Base-by-base conservation (phyloP, 2,113 vertebrate species). In the Picathartes gymnocephalus region DNA sequence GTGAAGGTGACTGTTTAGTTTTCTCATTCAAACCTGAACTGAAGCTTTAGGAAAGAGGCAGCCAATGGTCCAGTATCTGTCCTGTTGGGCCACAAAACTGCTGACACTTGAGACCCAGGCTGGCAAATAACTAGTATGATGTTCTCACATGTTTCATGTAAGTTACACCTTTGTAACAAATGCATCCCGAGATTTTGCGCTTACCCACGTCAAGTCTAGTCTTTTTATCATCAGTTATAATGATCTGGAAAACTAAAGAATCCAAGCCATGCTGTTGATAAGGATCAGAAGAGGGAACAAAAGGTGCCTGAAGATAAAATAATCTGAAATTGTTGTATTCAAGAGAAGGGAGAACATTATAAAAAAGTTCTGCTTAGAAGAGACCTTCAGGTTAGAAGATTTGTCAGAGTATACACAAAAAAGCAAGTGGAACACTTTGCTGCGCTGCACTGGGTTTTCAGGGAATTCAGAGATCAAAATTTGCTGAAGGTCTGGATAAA, bases 171-270 rank as follows among this genome's bases (percentile, higher is more conserved):
- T 48, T 42, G 8, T 50, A 58, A 57, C 18, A 82, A 79, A 85
- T 1, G 10, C n/a, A 18, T 35, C 21, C 14, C 2, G 3, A 61
- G 17, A 53, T 68, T 66, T 76, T 65, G 39, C 45, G 61, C 47
- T 65, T 35, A 56, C 30, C 13, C 11, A 8, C 33, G 15, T 33
- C 0, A 0, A 66, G n/a, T 60, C 40, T 64, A 31, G 7, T 39
- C 19, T 71, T 95, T 81, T 60, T 30, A 60, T 57, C 48, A 72
- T 69, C 15, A 24, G 5, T 37, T 54, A 48, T 3, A 74, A 35
- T 39, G 13, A 35, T 9, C 18, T 69, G 21, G 24, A 66, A 81
- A 85, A 66, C n/a, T 31, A 82, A 91, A 69, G 37, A 77, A 82
- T 37, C 13, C 15, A 61, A 81, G 11, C 2, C 15, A 31, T 61